Base-by-base conservation (phyloP, 2,888 invertebrate species). In the Trichogramma dendrolimi region DNA sequence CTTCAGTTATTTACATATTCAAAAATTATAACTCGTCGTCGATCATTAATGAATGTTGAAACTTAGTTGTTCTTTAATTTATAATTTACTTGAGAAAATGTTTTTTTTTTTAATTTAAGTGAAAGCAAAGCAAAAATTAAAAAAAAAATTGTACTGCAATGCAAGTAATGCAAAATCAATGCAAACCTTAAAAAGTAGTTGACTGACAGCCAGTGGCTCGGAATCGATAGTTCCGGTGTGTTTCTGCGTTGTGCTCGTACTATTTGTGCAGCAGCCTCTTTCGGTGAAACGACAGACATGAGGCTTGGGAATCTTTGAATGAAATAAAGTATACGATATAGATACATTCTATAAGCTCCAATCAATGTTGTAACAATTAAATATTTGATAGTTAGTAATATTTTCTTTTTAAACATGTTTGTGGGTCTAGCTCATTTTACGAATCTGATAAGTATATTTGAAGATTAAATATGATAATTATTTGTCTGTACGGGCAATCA, bases 171-270 rank as follows among this genome's bases (percentile, higher is more conserved):
- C 39, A 56, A 63, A 42, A 49, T 46, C 7, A 50, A n/a, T 54
- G 8, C 62, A 46, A 53, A 81, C 81, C 80, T 79, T 4, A 75
- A 43, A 27, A 73, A 10, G 58, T 82, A 80, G 70, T 86, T 87
- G 39, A 87, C 67, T 60, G 82, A 79, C 60, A 83, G 77, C 64
- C 85, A 84, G 6, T 81, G 82, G 65, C 81, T 80, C 0, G 91
- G 91, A 53, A 91, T 83, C 42, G 89, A 83, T 10, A 83, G 79
- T 75, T 89, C 88, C 48, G 69, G 68, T 58, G 85, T 76, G 56
- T 87, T 84, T 67, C 84, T 81, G 62, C 89, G 81, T 68, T 90
- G 87, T 0, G 90, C 89, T 56, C 81, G 80, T 56, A 91, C 83
- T 72, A 91, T 90, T 67, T 82, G 78, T 57, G 82, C 80, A 1